phyloP scores from a whole-genome alignment of 2,888 invertebrate species.

The Epicampocera succincta region DNA sequence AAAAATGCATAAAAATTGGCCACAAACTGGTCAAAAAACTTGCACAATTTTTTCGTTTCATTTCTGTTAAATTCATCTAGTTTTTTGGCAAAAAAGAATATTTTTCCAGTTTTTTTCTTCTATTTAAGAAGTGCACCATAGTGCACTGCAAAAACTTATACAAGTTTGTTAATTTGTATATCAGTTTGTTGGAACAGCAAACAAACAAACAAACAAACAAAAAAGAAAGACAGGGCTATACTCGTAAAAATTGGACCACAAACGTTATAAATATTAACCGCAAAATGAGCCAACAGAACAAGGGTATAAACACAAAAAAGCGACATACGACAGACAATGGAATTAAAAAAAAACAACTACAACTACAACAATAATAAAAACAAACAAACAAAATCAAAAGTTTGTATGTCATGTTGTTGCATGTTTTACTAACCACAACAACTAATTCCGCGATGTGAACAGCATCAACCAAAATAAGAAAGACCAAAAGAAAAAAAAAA shows the following conservation, averaged over 20 bases:
- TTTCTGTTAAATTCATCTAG: too few relatives aligned
- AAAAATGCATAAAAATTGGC: too few relatives aligned
- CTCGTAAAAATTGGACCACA: conserved; percentile 79
- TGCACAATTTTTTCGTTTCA: too few relatives aligned
- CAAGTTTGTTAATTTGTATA: conserved; percentile 31
- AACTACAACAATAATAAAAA: neutral
- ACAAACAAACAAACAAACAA: too few relatives aligned
- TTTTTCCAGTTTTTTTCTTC: too few relatives aligned
- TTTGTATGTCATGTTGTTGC: conserved; percentile 69
- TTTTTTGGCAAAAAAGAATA: too few relatives aligned
- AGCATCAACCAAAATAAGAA: conserved; percentile 34
- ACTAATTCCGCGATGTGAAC: conserved; percentile 71
- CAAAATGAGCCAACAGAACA: conserved; percentile 62
- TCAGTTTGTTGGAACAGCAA: conserved; percentile 4
- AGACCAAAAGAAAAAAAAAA: conserved; percentile 22
- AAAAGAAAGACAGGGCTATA: conserved; percentile 34
- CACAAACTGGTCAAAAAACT: too few relatives aligned
- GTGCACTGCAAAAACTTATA: conserved; percentile 18
- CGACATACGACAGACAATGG: conserved; percentile 43
- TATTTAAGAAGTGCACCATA: neutral
- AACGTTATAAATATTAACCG: conserved; percentile 73
- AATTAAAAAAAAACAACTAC: neutral
- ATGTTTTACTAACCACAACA: conserved; percentile 79
- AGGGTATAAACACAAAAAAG: conserved; percentile 64
- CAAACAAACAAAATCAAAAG: conserved; percentile 12